Percentiles rank a stretch among this genome's conserved stretches.
These are phyloP conservation scores for Chouioia cunea DNA, from an alignment of 2,888 invertebrate species.

Conservation along the genomic window DNA sequence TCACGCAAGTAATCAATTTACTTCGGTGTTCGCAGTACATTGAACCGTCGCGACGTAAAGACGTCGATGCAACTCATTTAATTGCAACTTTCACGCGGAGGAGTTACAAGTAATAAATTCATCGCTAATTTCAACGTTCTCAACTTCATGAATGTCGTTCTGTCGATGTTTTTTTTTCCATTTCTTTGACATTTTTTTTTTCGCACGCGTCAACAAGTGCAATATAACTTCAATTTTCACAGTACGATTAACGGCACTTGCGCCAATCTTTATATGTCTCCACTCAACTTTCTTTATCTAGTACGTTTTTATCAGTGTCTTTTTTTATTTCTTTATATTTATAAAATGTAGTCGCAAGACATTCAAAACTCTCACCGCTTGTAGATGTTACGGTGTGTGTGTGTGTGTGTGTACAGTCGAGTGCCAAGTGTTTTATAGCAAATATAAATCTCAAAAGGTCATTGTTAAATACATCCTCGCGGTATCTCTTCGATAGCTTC, in stretches of 20 bases:
- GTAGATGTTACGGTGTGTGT: slow-evolving; percentile 26
- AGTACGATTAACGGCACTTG: slow-evolving; percentile 33
- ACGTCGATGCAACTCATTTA: slow-evolving; percentile 18
- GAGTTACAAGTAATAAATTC: slow-evolving; percentile 30
- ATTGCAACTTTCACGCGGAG: slow-evolving; percentile 41
- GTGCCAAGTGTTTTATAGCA: slow-evolving; percentile 26
- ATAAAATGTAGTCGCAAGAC: slow-evolving; percentile 41
- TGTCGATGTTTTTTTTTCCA: slow-evolving; percentile 16
- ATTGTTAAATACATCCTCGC: slow-evolving; percentile 16
- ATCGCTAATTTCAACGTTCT: slow-evolving; percentile 37
- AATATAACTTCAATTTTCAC: slow-evolving; percentile 38
- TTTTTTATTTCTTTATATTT: slow-evolving; percentile 30
- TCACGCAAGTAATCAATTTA: slow-evolving; percentile 40
- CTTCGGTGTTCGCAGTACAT: slow-evolving; percentile 39
- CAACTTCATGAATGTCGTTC: slow-evolving; percentile 40
- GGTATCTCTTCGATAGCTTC: slow-evolving; percentile 7
- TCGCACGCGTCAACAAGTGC: slow-evolving; percentile 39
- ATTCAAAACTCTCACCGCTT: slow-evolving; percentile 33
- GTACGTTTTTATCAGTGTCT: slow-evolving; percentile 9
- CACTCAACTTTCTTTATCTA: neutral
- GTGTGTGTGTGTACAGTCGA: slow-evolving; percentile 32
- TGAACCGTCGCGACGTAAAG: slow-evolving; percentile 24
- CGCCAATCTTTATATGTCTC: slow-evolving; percentile 25
- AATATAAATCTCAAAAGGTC: slow-evolving; percentile 42
- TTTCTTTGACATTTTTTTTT: slow-evolving; percentile 10